Evolutionary conservation across 2,113 vertebrate species (phyloP).

Genomic region (Vicugna pacos): DNA sequence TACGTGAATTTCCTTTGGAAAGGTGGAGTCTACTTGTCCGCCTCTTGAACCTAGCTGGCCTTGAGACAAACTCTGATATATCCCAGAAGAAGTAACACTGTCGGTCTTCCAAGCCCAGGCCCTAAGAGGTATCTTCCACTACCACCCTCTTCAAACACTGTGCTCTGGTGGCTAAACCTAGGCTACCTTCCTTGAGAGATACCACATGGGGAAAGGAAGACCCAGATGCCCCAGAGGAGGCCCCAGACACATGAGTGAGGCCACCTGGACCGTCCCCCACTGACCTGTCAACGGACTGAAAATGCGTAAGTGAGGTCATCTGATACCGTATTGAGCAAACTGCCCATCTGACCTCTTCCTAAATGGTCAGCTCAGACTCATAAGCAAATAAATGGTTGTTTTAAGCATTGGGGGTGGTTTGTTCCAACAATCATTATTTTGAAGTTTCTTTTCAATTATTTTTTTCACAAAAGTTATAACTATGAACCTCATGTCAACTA

Average conservation of each 20-base stretch:
- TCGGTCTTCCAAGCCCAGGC: background rate
- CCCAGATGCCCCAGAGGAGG: background rate
- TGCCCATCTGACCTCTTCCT: background rate
- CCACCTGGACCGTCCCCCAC: background rate
- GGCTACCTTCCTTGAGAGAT: background rate
- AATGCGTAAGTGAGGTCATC: background rate
- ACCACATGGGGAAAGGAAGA: background rate
- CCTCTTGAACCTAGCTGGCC: background rate
- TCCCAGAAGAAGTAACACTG: background rate
- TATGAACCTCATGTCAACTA: background rate
- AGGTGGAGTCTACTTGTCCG: background rate
- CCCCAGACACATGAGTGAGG: background rate
- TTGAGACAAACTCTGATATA: background rate
- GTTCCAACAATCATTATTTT: background rate
- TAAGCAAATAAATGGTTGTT: background rate
- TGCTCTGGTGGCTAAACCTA: background rate
- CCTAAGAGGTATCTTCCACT: background rate
- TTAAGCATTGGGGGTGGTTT: background rate
- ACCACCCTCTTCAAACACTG: background rate
- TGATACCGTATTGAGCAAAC: background rate
- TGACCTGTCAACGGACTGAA: background rate
- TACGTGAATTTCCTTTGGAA: background rate
- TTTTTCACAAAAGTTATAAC: background rate
- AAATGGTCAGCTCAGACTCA: background rate
- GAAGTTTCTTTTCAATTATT: background rate